These are phyloP conservation scores for Muschampia plurimacula DNA, from an alignment of 2,888 invertebrate species.

Conservation along the genomic window DNA sequence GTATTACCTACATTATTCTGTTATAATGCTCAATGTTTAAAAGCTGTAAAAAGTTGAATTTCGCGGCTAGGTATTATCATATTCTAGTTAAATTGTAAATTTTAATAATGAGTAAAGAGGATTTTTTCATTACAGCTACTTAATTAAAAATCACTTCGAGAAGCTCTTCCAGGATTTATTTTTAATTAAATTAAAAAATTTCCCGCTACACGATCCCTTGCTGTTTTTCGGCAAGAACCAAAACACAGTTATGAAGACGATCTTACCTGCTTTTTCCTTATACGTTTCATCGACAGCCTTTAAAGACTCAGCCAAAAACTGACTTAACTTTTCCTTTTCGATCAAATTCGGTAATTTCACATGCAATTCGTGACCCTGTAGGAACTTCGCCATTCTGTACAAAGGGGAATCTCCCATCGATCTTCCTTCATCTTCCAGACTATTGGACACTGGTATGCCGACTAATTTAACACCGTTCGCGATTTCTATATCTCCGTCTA, in stretches of 20 bases:
- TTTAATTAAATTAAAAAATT: too few species aligned
- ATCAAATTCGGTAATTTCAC: constrained; percentile 89
- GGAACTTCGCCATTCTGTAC: constrained; percentile 87
- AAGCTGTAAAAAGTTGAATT: too few species aligned
- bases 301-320: constrained; percentile 82
- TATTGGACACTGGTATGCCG: constrained; percentile 79
- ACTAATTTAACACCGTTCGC: constrained; percentile 88
- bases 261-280: constrained; percentile 81
- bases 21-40: too few species aligned
- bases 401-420: constrained; percentile 81
- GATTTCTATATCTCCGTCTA: constrained; percentile 84
- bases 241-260: background rate
- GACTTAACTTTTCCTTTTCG: constrained; percentile 87
- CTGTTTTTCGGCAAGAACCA: too few species aligned
- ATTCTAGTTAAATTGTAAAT: too few species aligned
- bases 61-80: too few species aligned
- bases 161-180: too few species aligned
- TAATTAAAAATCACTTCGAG: too few species aligned
- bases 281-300: constrained; percentile 78
- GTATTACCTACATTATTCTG: too few species aligned
- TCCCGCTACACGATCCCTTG: too few species aligned
- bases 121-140: too few species aligned
- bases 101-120: too few species aligned
- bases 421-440: constrained; percentile 76
- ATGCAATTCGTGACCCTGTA: constrained; percentile 90